A percentile compares a stretch with the other conserved stretches of the same genome.
Conservation (phyloP, 2,888 invertebrate species). For the Leucophenga maculata region DNA sequence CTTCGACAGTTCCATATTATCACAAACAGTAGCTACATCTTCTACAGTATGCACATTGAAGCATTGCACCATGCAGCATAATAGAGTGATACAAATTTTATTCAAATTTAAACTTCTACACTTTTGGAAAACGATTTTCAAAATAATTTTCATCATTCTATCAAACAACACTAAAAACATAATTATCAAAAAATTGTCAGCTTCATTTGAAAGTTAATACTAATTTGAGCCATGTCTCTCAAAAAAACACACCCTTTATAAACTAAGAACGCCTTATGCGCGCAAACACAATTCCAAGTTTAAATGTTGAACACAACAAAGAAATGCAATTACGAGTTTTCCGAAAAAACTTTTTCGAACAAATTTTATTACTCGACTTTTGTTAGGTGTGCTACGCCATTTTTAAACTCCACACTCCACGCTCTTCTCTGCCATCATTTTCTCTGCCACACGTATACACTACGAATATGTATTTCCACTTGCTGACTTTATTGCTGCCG, state of each 20-base stretch:
- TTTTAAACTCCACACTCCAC: constrained; percentile 1
- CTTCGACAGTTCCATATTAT: too few species aligned
- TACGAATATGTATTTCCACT: background rate
- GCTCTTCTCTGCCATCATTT: background rate
- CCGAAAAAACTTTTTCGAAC: constrained; percentile 12
- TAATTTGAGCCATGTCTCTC: too few species aligned
- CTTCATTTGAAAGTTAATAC: constrained; percentile 47
- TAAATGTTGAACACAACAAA: constrained; percentile 56
- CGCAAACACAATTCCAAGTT: constrained; percentile 43
- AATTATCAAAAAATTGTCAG: constrained; percentile 35
- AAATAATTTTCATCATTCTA: too few species aligned
- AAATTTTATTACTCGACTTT: constrained; percentile 31
- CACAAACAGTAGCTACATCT: too few species aligned
- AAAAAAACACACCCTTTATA: constrained; percentile 39
- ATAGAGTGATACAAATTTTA: too few species aligned
- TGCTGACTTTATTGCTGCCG: constrained; percentile 28
- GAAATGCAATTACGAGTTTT: constrained; percentile 60
- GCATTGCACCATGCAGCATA: too few species aligned
- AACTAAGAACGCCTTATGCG: background rate
- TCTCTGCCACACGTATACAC: background rate
- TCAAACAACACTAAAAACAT: background rate
- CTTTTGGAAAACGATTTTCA: too few species aligned
- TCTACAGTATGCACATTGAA: too few species aligned
- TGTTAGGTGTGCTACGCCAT: constrained; percentile 15
- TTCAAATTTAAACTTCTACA: too few species aligned